Conservation (phyloP, 2,797 vertebrate species). For the Craterocephalus amniculus region DNA sequence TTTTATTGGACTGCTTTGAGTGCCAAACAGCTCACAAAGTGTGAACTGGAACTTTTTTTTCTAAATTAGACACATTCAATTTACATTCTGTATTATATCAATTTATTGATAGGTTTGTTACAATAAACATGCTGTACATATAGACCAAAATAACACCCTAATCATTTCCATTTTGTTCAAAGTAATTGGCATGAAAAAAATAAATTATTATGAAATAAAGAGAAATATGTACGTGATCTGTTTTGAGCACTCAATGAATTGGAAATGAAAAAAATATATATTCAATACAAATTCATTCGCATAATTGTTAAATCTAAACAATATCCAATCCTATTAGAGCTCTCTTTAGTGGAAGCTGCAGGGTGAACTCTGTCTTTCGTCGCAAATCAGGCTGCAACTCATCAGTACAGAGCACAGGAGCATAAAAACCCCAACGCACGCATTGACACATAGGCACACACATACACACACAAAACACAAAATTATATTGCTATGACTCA, state of each 20-base stretch:
- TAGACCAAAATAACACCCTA: no score
- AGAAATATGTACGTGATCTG: not conserved
- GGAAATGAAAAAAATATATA: not conserved
- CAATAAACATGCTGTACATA: no score
- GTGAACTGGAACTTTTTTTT: not conserved
- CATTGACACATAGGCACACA: not conserved
- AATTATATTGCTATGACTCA: conserved; percentile 50
- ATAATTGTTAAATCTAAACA: not conserved
- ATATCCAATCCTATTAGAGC: conserved; percentile 43
- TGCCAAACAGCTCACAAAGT: not conserved
- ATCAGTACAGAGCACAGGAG: conserved; percentile 51
- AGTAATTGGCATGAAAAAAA: not conserved
- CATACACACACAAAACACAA: conserved; percentile 20
- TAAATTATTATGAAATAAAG: not conserved
- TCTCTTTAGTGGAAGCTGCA: conserved; percentile 54
- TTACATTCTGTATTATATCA: not conserved
- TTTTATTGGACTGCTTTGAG: not conserved
- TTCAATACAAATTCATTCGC: no score
- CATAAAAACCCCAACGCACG: conserved; percentile 40
- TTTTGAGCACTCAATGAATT: not conserved
- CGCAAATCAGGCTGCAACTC: conserved; percentile 66
- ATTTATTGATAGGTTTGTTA: not conserved
- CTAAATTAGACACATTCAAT: not conserved
- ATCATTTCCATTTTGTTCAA: not conserved
- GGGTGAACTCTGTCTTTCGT: conserved; percentile 53